Percentiles rank a stretch among this genome's conserved stretches.
Conservation (phyloP, 92 coral and sea anemone species). For the Parazoanthus atlanticus region DNA sequence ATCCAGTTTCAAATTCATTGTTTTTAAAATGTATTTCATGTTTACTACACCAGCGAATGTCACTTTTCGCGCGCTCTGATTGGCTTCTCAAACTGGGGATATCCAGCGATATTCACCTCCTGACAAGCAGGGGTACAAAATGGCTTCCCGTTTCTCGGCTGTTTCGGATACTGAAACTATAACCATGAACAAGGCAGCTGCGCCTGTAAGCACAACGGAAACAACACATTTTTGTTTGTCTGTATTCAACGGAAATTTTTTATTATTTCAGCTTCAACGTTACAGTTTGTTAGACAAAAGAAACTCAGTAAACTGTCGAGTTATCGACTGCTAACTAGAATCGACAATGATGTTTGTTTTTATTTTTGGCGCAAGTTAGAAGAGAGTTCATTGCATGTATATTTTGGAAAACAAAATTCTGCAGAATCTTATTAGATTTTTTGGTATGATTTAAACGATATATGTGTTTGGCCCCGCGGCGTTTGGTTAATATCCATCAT, state of each 20-base stretch:
- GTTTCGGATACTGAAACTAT: background rate
- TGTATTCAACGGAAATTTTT: background rate
- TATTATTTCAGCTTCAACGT: background rate
- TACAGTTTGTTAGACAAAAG: background rate
- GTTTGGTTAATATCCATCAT: background rate
- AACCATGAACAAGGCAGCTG: background rate
- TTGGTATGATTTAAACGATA: too few relatives aligned
- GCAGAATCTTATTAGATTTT: too few relatives aligned
- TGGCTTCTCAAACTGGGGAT: too few relatives aligned
- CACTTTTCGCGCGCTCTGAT: too few relatives aligned
- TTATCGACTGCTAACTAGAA: background rate
- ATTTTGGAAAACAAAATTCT: too few relatives aligned
- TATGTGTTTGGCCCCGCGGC: too few relatives aligned
- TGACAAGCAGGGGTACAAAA: too few relatives aligned
- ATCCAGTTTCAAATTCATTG: too few relatives aligned
- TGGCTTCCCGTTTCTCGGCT: background rate
- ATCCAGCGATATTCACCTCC: too few relatives aligned
- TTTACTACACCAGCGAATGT: too few relatives aligned
- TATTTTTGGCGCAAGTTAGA: background rate
- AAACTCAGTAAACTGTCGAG: background rate
- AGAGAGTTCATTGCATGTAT: too few relatives aligned
- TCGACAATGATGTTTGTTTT: background rate
- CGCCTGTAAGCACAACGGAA: background rate
- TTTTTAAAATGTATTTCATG: too few relatives aligned
- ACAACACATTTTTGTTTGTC: background rate